phyloP scores from a whole-genome alignment of 2,113 vertebrate species.

The Oryzias curvinotus region DNA sequence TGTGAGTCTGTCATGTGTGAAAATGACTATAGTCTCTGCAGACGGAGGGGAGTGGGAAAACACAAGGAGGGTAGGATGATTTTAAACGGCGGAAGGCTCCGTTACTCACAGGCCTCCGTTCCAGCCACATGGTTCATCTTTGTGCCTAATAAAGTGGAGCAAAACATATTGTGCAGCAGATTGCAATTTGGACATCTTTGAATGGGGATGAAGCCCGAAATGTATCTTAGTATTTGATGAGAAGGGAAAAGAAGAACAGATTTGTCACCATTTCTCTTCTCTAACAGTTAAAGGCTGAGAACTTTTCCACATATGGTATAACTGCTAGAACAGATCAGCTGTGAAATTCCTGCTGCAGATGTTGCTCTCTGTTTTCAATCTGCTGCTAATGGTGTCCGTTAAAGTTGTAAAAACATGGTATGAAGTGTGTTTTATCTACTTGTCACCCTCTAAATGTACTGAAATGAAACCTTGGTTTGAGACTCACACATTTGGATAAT shows the following conservation, averaged over 20 bases:
- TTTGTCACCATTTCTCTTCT: constrained; percentile 46
- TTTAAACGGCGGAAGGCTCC: constrained; percentile 59
- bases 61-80: constrained; percentile 59
- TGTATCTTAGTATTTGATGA: constrained; percentile 53
- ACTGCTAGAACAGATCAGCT: constrained; percentile 9
- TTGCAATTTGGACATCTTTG: constrained; percentile 73
- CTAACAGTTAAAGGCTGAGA: constrained; percentile 29
- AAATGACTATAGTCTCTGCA: constrained; percentile 38
- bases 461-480: constrained; percentile 4
- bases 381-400: constrained; percentile 25
- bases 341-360: constrained; percentile 11
- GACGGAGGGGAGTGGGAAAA: constrained; percentile 43
- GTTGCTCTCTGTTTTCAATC: constrained; percentile 39
- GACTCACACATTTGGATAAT: too few relatives aligned
- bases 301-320: constrained; percentile 10
- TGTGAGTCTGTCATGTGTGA: not conserved
- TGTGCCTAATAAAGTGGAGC: constrained; percentile 73
- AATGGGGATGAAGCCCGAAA: constrained; percentile 70
- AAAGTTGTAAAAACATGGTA: constrained; percentile 1
- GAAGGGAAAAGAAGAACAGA: constrained; percentile 31
- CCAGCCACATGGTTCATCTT: constrained; percentile 70
- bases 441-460: constrained; percentile 7
- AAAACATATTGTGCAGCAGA: constrained; percentile 78
- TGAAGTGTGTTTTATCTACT: constrained; percentile 6
- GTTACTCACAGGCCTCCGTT: constrained; percentile 65